Base-by-base conservation (phyloP, 2,797 vertebrate species). In the Acrossocheilus fasciatus region DNA sequence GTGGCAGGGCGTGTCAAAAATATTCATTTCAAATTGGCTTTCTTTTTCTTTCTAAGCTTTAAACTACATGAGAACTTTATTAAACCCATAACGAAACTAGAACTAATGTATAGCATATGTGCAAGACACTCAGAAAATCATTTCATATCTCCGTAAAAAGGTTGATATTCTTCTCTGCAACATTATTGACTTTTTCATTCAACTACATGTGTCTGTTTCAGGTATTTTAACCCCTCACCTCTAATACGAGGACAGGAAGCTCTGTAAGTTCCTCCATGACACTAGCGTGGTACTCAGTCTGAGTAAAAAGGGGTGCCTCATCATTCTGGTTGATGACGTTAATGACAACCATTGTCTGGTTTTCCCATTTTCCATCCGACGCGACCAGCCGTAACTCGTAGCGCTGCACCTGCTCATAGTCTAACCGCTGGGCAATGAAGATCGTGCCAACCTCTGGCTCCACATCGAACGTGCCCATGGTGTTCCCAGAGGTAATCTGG, bases 301-400 rank as follows among this genome's bases (percentile, higher is more conserved):
- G 95, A 85, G 94, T 93, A 91, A 98, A 98, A 39, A 97, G 92
- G 5, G 97, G 97, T 6, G 96, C 96, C 93, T 98, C 97, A 0
- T 98, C 97, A 10, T 98, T 98, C 88, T 94, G 95, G 90, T 98
- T 98, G 79, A 96, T 89, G 82, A 98, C 94, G 85, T 89, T 93
- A 54, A 97, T 95, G 82, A 94, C 87, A 80, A 98, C 92, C 86
- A 94, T 91, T 6, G 97, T 97, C 88, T 97, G 95, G 79, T 97
- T 97, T 92, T 98, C 97, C 97, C 97, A 98, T 90, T 97, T 97
- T 54, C 97, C 97, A 85, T 98, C 97, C 0, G 97, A 98, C 4
- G 96, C 97, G 47, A 97, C 96, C 91, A 98, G 94, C 11, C 90
- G 91, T 17, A 98, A 95, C 89, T 97, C 95, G 43, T 96, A 97